A percentile compares a stretch with the other conserved stretches of the same genome.
Conservation (phyloP, 2,113 vertebrate genomes). For the Gopherus evgoodei region DNA sequence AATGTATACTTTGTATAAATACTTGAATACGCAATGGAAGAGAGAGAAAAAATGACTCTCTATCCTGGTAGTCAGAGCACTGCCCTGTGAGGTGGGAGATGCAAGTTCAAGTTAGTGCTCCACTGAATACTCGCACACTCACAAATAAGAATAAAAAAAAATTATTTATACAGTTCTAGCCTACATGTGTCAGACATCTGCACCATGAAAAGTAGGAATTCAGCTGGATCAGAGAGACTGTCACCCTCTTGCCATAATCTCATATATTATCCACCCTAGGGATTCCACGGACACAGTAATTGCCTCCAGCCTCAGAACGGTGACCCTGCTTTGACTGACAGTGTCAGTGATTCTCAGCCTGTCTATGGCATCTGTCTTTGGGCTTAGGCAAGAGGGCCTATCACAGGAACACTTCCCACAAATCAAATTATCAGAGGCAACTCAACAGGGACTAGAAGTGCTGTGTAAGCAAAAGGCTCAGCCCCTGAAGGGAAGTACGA, state of each 20-base stretch:
- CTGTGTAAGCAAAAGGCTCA: not conserved
- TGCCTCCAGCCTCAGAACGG: not conserved
- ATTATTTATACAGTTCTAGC: not conserved
- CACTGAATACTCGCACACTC: not conserved
- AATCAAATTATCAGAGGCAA: not conserved
- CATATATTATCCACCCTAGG: not conserved
- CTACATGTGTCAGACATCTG: not conserved
- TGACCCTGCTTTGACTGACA: not conserved
- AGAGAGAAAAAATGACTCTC: not conserved
- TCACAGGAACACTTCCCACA: rapidly evolving
- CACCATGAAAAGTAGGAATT: not conserved
- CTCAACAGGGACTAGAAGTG: not conserved
- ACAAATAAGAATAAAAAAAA: not conserved
- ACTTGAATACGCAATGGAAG: not conserved
- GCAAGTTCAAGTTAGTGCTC: not conserved
- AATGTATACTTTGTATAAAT: not conserved
- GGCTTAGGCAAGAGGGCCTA: not conserved
- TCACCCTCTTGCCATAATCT: not conserved
- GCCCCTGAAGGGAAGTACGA: not conserved
- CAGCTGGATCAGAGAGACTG: not conserved
- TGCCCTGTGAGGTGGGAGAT: not conserved
- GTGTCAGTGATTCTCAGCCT: not conserved
- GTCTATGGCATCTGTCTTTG: not conserved
- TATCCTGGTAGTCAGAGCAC: not conserved
- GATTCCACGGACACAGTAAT: not conserved